Evolutionary conservation across 2,888 invertebrate genomes (phyloP), one percentile per base, ranked within the genome.

Genomic region (Lasius platythorax): DNA sequence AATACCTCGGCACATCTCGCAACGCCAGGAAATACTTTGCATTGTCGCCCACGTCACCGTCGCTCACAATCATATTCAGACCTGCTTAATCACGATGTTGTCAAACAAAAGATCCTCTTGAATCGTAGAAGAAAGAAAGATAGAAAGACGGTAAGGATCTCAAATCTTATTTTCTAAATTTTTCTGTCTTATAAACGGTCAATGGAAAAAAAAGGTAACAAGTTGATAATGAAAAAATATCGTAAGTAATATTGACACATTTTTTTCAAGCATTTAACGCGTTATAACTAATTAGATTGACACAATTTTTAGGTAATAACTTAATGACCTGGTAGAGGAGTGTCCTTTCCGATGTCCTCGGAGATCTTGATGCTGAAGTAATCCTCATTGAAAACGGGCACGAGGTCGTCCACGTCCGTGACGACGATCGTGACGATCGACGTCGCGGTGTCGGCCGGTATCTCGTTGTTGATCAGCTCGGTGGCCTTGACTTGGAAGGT

Each of bases 371-470:
- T 96, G 88, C 96, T 96, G 84, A 97, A 97, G 1, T 95, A 94
- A 2, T 96, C 95, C 87, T 96, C 95, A 91, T 97, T 98, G 90
- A 98, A 98, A 88, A 96, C 95, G 0, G 98, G 98, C 18, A 96
- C 95, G 88, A 98, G 97, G 92, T 98, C 98, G 90, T 98, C 98
- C 0, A 97, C 96, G 91, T 98, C 98, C 0, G 97, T 97, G 40
- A 98, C 96, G 0, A 98, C 97, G 56, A 98, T 97, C 0, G 98
- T 98, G 0, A 98, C 96, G 56, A 97, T 96, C 1, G 97, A 97
- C 0, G 96, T 96, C 0, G 97, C 96, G 46, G 96, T 96, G 88
- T 97, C 97, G 0, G 96, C 96, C 8, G 97, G 97, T 37, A 97
- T 96, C 93, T 97, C 96, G 61, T 97, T 96, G 91, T 97, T 97